phyloP scores from a whole-genome alignment of 2,888 invertebrate genomes.

The Euzophera pinguis region DNA sequence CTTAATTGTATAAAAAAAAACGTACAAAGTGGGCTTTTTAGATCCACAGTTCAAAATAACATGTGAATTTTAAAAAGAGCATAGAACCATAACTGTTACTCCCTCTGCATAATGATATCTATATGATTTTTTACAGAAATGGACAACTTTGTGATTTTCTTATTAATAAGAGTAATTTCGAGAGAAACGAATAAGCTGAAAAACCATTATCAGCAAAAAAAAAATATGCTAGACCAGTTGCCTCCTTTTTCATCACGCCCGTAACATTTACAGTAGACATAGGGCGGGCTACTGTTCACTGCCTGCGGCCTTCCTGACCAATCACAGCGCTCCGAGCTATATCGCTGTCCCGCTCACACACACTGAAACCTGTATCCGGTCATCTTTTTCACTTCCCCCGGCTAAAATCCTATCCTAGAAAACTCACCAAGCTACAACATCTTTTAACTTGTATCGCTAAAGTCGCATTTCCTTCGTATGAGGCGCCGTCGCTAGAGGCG shows the following conservation, averaged over 20 bases:
- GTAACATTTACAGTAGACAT: constrained; percentile 77
- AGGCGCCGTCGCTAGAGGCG: constrained; percentile 49
- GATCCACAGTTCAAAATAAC: no score
- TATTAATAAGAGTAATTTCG: no score
- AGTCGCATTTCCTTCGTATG: constrained; percentile 41
- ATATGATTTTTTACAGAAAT: no score
- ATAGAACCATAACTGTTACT: no score
- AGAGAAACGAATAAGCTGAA: no score
- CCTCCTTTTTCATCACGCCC: constrained; percentile 50
- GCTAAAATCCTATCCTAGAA: constrained; percentile 70
- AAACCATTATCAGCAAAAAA: neutral
- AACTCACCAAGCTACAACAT: constrained; percentile 38
- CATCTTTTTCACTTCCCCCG: constrained; percentile 70
- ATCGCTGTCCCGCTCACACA: constrained; percentile 52
- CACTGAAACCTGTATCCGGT: constrained; percentile 42
- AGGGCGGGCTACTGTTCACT: constrained; percentile 81
- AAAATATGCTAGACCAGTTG: constrained; percentile 27
- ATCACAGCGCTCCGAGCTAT: constrained; percentile 80
- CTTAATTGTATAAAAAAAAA: no score
- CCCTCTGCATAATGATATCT: no score
- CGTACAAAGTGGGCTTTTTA: no score
- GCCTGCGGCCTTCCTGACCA: constrained; percentile 81
- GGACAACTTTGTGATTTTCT: no score
- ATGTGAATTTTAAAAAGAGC: no score
- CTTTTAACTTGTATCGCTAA: constrained; percentile 35